phyloP scores from a whole-genome alignment of 2,797 vertebrate genomes.

The Brotula barbata region DNA sequence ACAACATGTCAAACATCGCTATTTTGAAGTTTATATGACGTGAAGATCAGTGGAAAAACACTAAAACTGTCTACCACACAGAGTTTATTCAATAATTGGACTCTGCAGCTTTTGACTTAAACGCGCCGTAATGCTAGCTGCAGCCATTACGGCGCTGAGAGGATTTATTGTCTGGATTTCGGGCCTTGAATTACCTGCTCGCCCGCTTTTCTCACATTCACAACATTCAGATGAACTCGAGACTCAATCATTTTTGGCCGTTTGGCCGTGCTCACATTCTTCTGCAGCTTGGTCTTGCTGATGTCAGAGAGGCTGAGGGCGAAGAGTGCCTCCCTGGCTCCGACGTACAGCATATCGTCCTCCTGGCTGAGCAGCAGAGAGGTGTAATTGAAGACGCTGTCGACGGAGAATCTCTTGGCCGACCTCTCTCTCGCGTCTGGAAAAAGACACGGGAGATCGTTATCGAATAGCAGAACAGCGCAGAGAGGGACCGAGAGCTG shows the following conservation, averaged over 20 bases:
- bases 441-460: slow-evolving; percentile 42
- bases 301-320: slow-evolving; percentile 82
- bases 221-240: no score
- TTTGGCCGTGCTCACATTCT: slow-evolving; percentile 66
- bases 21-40: not conserved
- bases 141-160: no score
- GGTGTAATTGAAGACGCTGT: slow-evolving; percentile 86
- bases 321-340: slow-evolving; percentile 87
- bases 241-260: not conserved
- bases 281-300: slow-evolving; percentile 75
- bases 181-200: slow-evolving; percentile 1
- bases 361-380: slow-evolving; percentile 87
- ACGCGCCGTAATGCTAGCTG: no score
- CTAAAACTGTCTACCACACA: not conserved
- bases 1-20: not conserved
- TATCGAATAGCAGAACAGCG: slow-evolving; percentile 33
- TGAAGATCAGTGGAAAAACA: not conserved
- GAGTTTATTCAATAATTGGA: not conserved
- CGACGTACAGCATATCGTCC: slow-evolving; percentile 84
- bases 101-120: not conserved
- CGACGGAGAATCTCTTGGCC: slow-evolving; percentile 80
- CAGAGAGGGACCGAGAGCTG: slow-evolving; percentile 25
- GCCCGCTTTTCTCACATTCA: not conserved
- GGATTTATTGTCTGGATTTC: no score
- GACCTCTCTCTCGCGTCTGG: slow-evolving; percentile 80